Conservation (phyloP, 1,140 invertebrate species). For the Calliphora vicina region DNA sequence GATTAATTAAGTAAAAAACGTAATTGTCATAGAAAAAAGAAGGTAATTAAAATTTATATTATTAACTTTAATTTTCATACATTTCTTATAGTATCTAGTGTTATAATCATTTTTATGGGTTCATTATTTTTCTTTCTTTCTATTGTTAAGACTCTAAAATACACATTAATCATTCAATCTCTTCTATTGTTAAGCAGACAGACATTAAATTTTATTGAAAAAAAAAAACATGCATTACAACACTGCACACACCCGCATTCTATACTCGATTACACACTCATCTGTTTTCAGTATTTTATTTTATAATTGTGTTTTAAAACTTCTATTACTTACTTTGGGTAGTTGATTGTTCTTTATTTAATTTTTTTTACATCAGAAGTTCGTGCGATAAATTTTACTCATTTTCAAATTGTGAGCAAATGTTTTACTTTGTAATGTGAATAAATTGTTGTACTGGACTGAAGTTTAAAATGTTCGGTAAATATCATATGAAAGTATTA, state of each 20-base stretch:
- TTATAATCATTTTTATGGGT: constrained; percentile 5
- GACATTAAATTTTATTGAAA: not conserved
- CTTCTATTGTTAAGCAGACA: not conserved
- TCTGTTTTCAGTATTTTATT: not conserved
- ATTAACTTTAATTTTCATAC: not conserved
- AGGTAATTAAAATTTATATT: not conserved
- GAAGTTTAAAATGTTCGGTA: too few relatives aligned
- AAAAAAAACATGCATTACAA: not conserved
- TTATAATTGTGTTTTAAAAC: not conserved
- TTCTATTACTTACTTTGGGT: not conserved
- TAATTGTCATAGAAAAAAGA: not conserved
- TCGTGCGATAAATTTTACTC: too few relatives aligned
- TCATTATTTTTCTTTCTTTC: not conserved
- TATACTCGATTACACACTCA: not conserved
- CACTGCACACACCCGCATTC: constrained; percentile 15
- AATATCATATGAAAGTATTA: too few relatives aligned
- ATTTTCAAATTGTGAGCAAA: too few relatives aligned
- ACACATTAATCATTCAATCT: constrained; percentile 20
- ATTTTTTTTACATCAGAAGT: too few relatives aligned
- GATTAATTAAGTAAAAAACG: not conserved
- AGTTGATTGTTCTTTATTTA: not conserved
- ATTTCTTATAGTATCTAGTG: not conserved
- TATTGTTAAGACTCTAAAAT: not conserved
- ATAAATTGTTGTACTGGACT: too few relatives aligned
- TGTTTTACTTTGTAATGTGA: too few relatives aligned